Evolutionary conservation across 2,888 invertebrate species (phyloP), one percentile per base, ranked within the genome.

Genomic region (Nasonovia ribisnigri): DNA sequence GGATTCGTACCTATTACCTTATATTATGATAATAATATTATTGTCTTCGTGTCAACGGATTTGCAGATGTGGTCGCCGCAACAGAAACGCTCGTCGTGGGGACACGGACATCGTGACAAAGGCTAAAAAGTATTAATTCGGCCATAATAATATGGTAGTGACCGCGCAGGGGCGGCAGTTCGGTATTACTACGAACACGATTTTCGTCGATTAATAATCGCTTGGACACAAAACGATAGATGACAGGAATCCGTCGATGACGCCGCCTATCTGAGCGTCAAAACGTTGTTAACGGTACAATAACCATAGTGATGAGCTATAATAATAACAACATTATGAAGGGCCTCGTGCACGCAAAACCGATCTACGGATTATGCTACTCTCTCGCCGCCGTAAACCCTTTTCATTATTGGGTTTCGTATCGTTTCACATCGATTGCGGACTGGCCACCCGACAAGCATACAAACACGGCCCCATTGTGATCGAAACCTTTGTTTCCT

Each of bases 381-480:
- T n/a, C 51, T 26, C 86, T 29, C 57, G 26, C n/a, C 29, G 42
- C 60, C 20, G 88, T 43, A 77, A 92, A 88, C 92, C 92, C 77
- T 92, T 92, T 92, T 88, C 90, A 93, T 90, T 90, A 90, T 93
- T 90, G 90, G 57, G 90, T 67, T 51, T 46, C 84, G 93, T 93
- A 93, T 87, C 90, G 86, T 86, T 84, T 60, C 84, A 46, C 84
- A 87, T 93, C 90, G 67, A 86, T 90, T 90, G 93, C 43, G 60
- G 84, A 84, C 60, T 29, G 86, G 8, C 42, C 60, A 48, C 54
- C 46, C 86, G 43, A 60, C 90, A 24, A 90, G 43, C 67, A 48
- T n/a, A 77, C 92, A 90, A 93, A 93, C 90, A 67, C 13, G 36
- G 93, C 90, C 93, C 93, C 51, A 93, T 93, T 93, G 93, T 90